Conservation (phyloP, 2,888 invertebrate species). For the Odontomyia ornata region DNA sequence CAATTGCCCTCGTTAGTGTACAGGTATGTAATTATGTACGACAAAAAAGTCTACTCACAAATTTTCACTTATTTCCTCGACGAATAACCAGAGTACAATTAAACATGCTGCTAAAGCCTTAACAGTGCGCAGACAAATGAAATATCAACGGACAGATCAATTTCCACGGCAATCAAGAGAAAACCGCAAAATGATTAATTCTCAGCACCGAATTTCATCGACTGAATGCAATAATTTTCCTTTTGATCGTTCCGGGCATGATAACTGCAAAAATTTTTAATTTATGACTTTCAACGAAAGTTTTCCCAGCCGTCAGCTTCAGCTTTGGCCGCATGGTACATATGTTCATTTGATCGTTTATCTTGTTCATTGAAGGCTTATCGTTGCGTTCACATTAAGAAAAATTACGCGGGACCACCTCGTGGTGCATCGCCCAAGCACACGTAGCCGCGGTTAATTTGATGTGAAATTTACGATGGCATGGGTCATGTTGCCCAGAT, state of each 20-base stretch:
- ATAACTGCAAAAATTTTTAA: constrained; percentile 5
- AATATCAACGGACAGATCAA: background rate
- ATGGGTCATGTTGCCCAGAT: no score
- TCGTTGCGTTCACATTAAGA: background rate
- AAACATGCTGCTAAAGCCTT: no score
- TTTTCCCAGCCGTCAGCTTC: background rate
- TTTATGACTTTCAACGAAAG: constrained; percentile 18
- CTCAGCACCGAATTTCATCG: background rate
- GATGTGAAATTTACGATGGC: no score
- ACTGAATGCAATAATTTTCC: background rate
- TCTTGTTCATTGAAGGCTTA: background rate
- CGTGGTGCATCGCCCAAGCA: background rate
- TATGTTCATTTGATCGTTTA: background rate
- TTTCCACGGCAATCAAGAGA: background rate
- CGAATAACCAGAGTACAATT: no score
- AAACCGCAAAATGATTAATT: background rate
- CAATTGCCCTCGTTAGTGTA: background rate
- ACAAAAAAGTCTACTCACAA: background rate
- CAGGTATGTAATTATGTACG: constrained; percentile 18
- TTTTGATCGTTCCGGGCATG: background rate
- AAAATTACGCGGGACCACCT: constrained; percentile 1
- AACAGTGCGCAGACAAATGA: no score
- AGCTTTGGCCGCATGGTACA: background rate
- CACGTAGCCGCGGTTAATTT: no score
- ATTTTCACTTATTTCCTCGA: background rate